Percentiles rank a stretch among this genome's conserved stretches.
Evolutionary conservation across 2,113 vertebrate genomes (phyloP).

Genomic region (Atlantisia rogersi): DNA sequence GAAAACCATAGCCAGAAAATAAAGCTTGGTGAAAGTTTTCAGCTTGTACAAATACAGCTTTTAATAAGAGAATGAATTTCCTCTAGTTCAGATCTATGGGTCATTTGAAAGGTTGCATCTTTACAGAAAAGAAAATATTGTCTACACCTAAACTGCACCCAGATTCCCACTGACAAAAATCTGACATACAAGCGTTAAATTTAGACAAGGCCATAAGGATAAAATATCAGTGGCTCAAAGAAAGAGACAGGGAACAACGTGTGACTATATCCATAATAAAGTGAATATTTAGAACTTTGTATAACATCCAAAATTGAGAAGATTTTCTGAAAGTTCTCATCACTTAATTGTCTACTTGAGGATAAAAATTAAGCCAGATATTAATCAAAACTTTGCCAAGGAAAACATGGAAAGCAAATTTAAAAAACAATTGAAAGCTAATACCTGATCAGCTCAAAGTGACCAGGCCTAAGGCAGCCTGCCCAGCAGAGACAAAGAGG

Average conservation of each 20-base stretch:
- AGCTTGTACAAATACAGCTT: neutral
- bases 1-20: neutral
- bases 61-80: neutral
- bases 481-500: neutral
- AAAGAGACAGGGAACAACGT: rapidly evolving
- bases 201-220: neutral
- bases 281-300: neutral
- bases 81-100: neutral
- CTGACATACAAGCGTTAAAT: neutral
- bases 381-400: neutral
- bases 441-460: neutral
- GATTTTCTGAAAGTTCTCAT: neutral
- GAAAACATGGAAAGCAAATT: neutral
- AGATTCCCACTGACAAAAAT: neutral
- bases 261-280: neutral
- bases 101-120: neutral
- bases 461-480: neutral
- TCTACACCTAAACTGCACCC: neutral
- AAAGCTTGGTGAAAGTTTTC: neutral
- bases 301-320: neutral
- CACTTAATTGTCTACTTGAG: neutral
- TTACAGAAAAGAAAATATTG: neutral
- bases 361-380: neutral
- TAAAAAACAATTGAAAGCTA: neutral
- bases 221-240: neutral